Evolutionary conservation across 2,888 invertebrate genomes (phyloP), one percentile per base, ranked within the genome.

Genomic region (Camponotus fellah): DNA sequence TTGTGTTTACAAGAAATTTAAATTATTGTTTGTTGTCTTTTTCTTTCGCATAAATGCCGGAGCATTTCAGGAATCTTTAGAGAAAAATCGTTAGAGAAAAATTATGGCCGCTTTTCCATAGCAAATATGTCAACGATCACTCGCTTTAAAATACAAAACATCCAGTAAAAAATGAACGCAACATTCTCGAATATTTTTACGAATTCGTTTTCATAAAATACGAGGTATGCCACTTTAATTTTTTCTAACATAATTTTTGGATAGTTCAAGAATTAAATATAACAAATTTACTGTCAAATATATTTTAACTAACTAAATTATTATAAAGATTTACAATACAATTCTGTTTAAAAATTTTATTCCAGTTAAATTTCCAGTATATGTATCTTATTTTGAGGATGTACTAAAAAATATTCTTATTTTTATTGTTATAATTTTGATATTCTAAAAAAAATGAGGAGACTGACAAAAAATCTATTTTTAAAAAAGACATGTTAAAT

Each of bases 21-120:
- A 83, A 83, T 83, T 79, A 83, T 64, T 80, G 58, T 64, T 64
- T 53, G 53, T 34, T 14, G 34, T 71, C 17, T 37, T n/a, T 34
- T 71, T 72, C 60, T 68, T 66, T 17, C 60, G 62, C 8, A 49
- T n/a, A 12, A 79, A 21, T 49, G 53, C 43, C 40, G 21, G 10
- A 56, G n/a, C 17, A 81, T 81, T 81, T 81, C 40, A 75, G 75
- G 53, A 81, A 81, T 81, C 34, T 76, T 75, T 81, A 43, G 53
- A 6, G 21, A 64, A 75, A 75, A 81, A 65, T 75, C n/a, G 53
- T 75, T 81, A 43, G 53, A 6, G 21, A 64, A 75, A 75, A 81
- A 65, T 75, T 81, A 81, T 46, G 6, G 4, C 34, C 40, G 37
- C 40, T 43, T 43, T 64, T 34, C 53, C 12, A 72, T 10, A n/a